A percentile compares a stretch with the other conserved stretches of the same genome.
Evolutionary conservation across 2,888 invertebrate species (phyloP).

Genomic region (Acholoe squamosa): DNA sequence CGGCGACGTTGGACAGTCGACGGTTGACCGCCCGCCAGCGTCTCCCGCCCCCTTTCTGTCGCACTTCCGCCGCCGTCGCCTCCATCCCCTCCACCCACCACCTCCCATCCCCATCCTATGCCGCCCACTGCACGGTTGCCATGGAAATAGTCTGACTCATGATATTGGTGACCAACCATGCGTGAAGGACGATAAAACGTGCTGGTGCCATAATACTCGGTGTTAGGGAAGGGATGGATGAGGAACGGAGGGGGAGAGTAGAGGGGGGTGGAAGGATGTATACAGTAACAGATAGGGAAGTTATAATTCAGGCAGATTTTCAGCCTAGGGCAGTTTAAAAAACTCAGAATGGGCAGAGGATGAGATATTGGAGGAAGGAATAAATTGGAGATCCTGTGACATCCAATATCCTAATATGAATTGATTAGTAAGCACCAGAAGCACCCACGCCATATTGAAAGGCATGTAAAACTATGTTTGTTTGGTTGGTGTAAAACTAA

Average conservation of each 20-base stretch:
- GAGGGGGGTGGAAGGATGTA: not conserved
- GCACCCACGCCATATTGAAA: too few relatives aligned
- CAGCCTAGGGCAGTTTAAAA: too few relatives aligned
- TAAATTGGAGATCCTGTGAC: too few relatives aligned
- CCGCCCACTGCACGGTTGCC: constrained; percentile 15
- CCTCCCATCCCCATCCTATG: not conserved
- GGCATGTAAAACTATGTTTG: not conserved
- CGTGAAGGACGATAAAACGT: constrained; percentile 45
- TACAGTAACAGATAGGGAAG: too few relatives aligned
- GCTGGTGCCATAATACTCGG: constrained; percentile 25
- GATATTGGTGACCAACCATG: constrained; percentile 49
- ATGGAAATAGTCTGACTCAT: constrained; percentile 44
- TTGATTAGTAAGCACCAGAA: too few relatives aligned
- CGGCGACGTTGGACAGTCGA: not conserved
- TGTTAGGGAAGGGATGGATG: not conserved
- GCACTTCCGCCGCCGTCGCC: too few relatives aligned
- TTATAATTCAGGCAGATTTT: too few relatives aligned
- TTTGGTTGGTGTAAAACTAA: not conserved
- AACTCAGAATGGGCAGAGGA: too few relatives aligned
- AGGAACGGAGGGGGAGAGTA: not conserved
- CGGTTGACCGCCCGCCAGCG: not conserved
- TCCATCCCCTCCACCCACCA: not conserved
- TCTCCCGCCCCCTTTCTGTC: not conserved
- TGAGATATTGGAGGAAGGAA: too few relatives aligned
- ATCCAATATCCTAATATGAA: too few relatives aligned